Conservation (phyloP, 2,888 invertebrate genomes). For the Timema cristinae region DNA sequence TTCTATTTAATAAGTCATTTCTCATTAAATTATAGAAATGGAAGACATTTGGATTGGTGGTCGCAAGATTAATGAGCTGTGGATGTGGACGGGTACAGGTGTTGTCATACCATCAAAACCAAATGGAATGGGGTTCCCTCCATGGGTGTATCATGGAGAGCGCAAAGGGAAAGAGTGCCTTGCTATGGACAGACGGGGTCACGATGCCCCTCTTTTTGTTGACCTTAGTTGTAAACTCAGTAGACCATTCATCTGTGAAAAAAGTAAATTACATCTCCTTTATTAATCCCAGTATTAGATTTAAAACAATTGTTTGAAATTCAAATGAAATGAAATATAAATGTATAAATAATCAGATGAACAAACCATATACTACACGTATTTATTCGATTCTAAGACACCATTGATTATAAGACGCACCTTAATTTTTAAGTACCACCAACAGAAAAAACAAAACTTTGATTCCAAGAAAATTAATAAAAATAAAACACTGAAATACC, state of each 20-base stretch:
- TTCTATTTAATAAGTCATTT: no score
- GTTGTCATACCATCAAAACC: not conserved
- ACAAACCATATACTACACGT: no score
- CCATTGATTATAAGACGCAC: no score
- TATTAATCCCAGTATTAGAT: no score
- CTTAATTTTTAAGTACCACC: no score
- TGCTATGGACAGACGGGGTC: not conserved
- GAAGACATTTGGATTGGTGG: constrained; percentile 8
- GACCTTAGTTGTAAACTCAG: constrained; percentile 4
- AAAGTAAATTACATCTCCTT: not conserved
- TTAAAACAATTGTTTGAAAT: no score
- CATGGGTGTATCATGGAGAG: not conserved
- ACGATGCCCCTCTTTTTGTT: not conserved
- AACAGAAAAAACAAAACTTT: no score
- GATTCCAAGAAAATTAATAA: no score
- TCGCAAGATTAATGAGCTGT: not conserved
- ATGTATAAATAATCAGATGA: no score
- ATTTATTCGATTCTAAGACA: no score
- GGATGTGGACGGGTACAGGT: not conserved
- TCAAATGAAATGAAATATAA: no score
- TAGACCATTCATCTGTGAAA: constrained; percentile 1
- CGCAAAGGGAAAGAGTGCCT: not conserved
- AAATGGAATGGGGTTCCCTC: not conserved
- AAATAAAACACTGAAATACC: no score
- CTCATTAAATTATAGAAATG: not conserved